These are phyloP conservation scores for Dioctria linearis DNA, from an alignment of 2,888 invertebrate species.

Conservation along the genomic window DNA sequence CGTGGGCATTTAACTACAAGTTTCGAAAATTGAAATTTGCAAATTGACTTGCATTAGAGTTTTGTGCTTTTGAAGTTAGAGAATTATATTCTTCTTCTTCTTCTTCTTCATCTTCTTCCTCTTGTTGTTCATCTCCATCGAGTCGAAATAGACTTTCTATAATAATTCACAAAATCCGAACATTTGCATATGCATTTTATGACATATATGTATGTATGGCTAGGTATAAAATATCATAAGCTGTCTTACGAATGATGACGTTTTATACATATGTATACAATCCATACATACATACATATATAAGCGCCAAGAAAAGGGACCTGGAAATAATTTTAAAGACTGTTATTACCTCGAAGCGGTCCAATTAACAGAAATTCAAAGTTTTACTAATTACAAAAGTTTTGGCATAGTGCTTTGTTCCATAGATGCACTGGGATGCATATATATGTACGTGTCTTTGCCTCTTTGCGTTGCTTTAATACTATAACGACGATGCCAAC, in stretches of 20 bases:
- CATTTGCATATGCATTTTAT: slow-evolving; percentile 13
- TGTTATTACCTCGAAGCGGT: slow-evolving; percentile 58
- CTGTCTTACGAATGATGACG: too few relatives aligned
- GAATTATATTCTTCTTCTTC: background rate
- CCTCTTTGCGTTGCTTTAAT: slow-evolving; percentile 54
- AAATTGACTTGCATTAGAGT: slow-evolving; percentile 33
- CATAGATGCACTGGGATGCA: slow-evolving; percentile 39
- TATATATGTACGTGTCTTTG: slow-evolving; percentile 49
- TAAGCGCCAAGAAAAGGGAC: background rate
- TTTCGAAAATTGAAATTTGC: slow-evolving; percentile 18
- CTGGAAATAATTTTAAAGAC: slow-evolving; percentile 37
- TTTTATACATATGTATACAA: too few relatives aligned
- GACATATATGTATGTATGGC: too few relatives aligned
- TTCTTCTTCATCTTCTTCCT: too few relatives aligned
- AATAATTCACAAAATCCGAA: slow-evolving; percentile 29
- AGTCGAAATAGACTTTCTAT: slow-evolving; percentile 11
- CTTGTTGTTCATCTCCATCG: background rate
- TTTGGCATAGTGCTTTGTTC: slow-evolving; percentile 48
- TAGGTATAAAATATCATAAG: background rate
- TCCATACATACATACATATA: too few relatives aligned
- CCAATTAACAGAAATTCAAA: slow-evolving; percentile 59
- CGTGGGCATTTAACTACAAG: background rate
- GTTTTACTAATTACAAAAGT: slow-evolving; percentile 59
- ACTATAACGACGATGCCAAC: slow-evolving; percentile 47
- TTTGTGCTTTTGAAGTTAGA: slow-evolving; percentile 2